Base-by-base conservation (phyloP, 2,888 invertebrate species). In the Amblyjoppa fuscipennis region DNA sequence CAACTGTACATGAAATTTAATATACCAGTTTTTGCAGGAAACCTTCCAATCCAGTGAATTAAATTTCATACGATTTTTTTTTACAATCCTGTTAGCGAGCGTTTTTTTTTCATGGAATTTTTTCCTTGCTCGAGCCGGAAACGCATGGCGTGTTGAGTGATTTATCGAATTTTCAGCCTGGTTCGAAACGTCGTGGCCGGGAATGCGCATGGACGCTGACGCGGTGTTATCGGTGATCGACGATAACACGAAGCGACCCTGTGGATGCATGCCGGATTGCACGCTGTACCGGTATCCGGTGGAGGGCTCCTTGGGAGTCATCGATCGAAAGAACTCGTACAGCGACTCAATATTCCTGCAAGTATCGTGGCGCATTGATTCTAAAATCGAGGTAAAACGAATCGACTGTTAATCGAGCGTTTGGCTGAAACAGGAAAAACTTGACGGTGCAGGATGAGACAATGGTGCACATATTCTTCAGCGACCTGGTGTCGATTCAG, bases 401-500 rank as follows among this genome's bases (percentile, higher is more conserved):
- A 20, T 25, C 20, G 25, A 28, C 11, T 9, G 1, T n/a, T 64
- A 28, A 79, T 53, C 34, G 0, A 25, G 34, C 16, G 78, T 77
- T 78, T 75, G 11, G 6, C 38, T 45, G 85, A 94, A 94, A 70
- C 93, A 96, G 96, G 82, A 93, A 94, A 83, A 94, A 94, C 45
- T 91, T 95, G 34, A 93, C 93, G 70, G 88, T 95, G 20, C 91
- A 92, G 3, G 95, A 96, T 89, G 95, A 95, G 68, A 96, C 96
- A 9, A 89, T 96, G 11, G 88, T 97, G 45, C 96, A 96, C 90
- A 95, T 97, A 38, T 97, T 95, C 92, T 96, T 96, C 91, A 96
- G 95, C 87, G 96, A 96, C 90, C 93, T 97, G 81, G 96, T 96
- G 86, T 96, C 96, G 3, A 96, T 96, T 5, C 95, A 96, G 88